Conservation (phyloP, 1,140 invertebrate genomes). For the Catajapyx aquilonaris region DNA sequence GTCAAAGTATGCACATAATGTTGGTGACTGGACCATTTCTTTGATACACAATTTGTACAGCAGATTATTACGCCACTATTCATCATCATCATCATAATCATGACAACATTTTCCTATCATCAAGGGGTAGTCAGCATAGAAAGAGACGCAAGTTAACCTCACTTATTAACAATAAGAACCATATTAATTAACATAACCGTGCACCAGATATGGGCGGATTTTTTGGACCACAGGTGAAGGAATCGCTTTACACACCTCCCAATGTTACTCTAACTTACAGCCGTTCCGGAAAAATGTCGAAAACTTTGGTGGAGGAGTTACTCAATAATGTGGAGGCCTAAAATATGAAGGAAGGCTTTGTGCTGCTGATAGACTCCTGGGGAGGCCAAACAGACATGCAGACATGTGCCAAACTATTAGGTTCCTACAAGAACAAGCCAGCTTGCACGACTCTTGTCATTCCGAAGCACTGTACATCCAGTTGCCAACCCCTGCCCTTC, state of each 20-base stretch:
- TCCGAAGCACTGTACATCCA: conserved; percentile 4
- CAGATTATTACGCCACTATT: too few species aligned
- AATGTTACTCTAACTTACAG: conserved; percentile 6
- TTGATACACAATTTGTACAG: too few species aligned
- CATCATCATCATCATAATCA: too few species aligned
- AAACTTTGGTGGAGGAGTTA: conserved; percentile 4
- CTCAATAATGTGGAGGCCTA: conserved; percentile 3
- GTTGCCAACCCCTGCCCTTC: conserved; percentile 5
- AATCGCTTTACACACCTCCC: conserved; percentile 1
- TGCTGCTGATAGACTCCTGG: conserved; percentile 8
- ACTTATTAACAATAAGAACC: too few species aligned
- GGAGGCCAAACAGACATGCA: conserved; percentile 5
- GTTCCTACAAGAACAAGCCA: conserved; percentile 1
- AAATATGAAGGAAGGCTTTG: conserved; percentile 4
- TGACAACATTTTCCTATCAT: too few species aligned
- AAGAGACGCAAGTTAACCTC: too few species aligned
- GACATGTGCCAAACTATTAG: conserved; percentile 1
- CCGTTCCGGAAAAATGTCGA: conserved; percentile 8
- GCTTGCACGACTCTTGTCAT: not conserved
- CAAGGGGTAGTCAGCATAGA: too few species aligned
- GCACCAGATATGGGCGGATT: conserved; percentile 6
- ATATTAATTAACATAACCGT: too few species aligned
- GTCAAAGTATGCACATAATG: too few species aligned
- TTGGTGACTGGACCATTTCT: too few species aligned
- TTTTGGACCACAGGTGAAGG: conserved; percentile 6